Evolutionary conservation across 2,888 invertebrate genomes (phyloP), one percentile per base, ranked within the genome.

Genomic region (Microdon myrmicae): DNA sequence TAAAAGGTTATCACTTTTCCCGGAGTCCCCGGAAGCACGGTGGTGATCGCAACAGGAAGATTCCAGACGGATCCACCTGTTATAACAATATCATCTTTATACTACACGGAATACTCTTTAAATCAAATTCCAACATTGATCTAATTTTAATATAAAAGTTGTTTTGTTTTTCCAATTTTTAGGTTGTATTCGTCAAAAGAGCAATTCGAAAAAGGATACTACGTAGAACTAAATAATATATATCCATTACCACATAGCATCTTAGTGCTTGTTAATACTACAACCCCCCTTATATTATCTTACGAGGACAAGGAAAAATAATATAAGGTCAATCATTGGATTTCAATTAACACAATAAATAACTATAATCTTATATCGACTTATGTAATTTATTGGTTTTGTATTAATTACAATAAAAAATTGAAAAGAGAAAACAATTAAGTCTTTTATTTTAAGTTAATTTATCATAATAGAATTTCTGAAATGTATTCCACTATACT

Each of bases 191-290:
- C 85, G 3, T 84, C 85, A 4, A 77, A 79, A 17, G 80, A 81
- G 39, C 84, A 84, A 72, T 74, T 83, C 17, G 75, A 80, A 2
- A 80, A 80, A 28, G 84, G 84, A 3, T 84, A 84, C 68, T 81
- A 82, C 44, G 81, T 87, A 3, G 81, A 81, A 37, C 75, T 87
- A 12, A 81, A 81, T 8, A 81, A 83, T 45, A 77, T 87, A 16
- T 82, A 81, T 71, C 83, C 85, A 2, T 78, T 84, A 59, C 82
- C 82, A 3, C 84, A 85, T 68, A 84, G 84, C 66, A 76, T 87
- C 4, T 81, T 86, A 41, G 78, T 87, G 3, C 78, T 85, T 67
- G 83, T 87, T 3, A 83, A 87, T 68, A 87, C 87, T 0, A 87
- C 86, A 2, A 84, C 84, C 0, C 85, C 84, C 1, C 73, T 85